Conservation (phyloP, 2,888 invertebrate species). For the Keiferia lycopersicella region DNA sequence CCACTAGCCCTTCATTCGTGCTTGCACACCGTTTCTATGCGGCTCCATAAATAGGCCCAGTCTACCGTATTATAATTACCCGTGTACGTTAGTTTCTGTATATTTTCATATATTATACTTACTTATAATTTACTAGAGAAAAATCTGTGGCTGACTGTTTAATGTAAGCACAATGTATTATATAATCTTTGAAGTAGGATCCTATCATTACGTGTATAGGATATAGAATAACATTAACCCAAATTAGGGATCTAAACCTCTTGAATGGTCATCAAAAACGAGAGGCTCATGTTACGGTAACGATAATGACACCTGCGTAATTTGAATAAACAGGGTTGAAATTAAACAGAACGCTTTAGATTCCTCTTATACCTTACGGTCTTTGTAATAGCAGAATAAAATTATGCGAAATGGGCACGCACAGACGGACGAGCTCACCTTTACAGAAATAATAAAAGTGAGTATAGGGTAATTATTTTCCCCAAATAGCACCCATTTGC, state of each 20-base stretch:
- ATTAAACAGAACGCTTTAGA: constrained; percentile 12
- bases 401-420: constrained; percentile 20
- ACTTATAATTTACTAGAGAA: too few species aligned
- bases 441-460: constrained; percentile 46
- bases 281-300: not conserved
- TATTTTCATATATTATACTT: not conserved
- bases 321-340: not conserved
- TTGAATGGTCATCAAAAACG: constrained; percentile 8
- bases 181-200: too few species aligned
- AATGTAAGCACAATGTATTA: too few species aligned
- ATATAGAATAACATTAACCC: not conserved
- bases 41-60: constrained; percentile 61
- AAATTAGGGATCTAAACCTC: constrained; percentile 8
- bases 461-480: constrained; percentile 56
- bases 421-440: constrained; percentile 29
- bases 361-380: constrained; percentile 17
- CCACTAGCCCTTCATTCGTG: constrained; percentile 61
- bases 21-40: constrained; percentile 52
- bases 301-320: not conserved
- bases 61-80: constrained; percentile 31
- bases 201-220: not conserved
- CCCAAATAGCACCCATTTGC: constrained; percentile 41
- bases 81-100: not conserved
- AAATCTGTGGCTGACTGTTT: too few species aligned
- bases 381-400: constrained; percentile 15